phyloP scores from a whole-genome alignment of 2,797 vertebrate genomes.

The Sebastes elongatus region DNA sequence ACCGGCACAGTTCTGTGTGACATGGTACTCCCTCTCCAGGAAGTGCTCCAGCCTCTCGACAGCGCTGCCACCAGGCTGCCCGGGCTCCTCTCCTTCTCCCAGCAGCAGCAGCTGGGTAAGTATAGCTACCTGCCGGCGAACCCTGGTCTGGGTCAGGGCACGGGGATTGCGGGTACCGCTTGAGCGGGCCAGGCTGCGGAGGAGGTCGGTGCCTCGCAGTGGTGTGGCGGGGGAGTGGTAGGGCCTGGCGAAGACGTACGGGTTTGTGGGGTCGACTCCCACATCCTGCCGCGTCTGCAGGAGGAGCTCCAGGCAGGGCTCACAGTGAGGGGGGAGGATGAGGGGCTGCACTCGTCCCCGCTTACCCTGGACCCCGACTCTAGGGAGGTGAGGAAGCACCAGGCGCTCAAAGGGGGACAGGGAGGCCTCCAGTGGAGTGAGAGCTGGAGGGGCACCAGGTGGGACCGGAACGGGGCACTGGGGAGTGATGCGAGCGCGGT shows the following conservation, averaged over 20 bases:
- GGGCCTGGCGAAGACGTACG: slow-evolving; percentile 83
- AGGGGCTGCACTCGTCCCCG: slow-evolving; percentile 85
- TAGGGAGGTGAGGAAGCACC: slow-evolving; percentile 82
- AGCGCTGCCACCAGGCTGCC: slow-evolving; percentile 69
- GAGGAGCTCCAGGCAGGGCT: slow-evolving; percentile 84
- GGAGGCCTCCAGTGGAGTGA: slow-evolving; percentile 84
- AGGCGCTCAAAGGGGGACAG: slow-evolving; percentile 85
- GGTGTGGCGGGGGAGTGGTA: slow-evolving; percentile 86
- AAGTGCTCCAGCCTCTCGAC: slow-evolving; percentile 83
- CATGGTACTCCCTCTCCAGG: slow-evolving; percentile 85
- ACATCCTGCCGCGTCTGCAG: slow-evolving; percentile 83
- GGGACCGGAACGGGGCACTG: slow-evolving; percentile 74
- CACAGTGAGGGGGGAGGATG: slow-evolving; percentile 84
- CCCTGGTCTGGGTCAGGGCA: slow-evolving; percentile 83
- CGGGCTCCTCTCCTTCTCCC: slow-evolving; percentile 82
- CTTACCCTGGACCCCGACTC: slow-evolving; percentile 85
- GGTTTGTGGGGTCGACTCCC: slow-evolving; percentile 83
- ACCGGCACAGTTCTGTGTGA: slow-evolving; percentile 82
- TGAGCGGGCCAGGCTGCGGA: slow-evolving; percentile 83
- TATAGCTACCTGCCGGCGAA: slow-evolving; percentile 85
- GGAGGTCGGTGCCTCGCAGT: slow-evolving; percentile 83
- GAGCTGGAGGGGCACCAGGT: slow-evolving; percentile 70
- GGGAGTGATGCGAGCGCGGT: slow-evolving; percentile 76
- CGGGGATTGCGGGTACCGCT: slow-evolving; percentile 84
- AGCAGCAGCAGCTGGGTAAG: slow-evolving; percentile 85